phyloP scores from a whole-genome alignment of 2,797 vertebrate species.

The Pogoniulus pusillus region DNA sequence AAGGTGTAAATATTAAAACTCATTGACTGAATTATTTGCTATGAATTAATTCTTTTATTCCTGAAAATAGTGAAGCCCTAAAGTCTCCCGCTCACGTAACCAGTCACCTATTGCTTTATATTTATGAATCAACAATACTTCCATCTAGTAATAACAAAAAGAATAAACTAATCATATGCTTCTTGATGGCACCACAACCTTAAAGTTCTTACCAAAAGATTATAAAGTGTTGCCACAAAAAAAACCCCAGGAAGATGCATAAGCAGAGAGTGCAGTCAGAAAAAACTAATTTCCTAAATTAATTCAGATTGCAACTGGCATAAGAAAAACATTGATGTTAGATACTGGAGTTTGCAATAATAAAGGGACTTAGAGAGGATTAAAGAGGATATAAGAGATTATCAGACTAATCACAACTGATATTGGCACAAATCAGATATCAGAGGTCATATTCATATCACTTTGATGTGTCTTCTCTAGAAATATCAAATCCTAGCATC shows the following conservation, averaged over 20 bases:
- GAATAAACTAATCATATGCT: background rate
- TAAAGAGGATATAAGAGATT: background rate
- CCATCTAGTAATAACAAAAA: background rate
- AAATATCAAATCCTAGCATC: background rate
- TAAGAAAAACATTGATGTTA: background rate
- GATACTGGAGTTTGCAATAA: background rate
- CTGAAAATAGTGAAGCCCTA: background rate
- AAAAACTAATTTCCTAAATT: conserved; percentile 21
- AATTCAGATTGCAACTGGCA: background rate
- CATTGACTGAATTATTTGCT: background rate
- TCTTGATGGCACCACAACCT: background rate
- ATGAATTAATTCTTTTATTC: background rate
- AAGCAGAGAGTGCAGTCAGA: background rate
- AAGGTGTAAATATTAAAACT: too few species aligned
- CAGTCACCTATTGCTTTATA: background rate
- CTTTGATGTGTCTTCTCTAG: background rate
- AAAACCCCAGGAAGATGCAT: background rate
- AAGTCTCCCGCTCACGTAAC: background rate
- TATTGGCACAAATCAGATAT: background rate
- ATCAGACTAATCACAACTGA: background rate
- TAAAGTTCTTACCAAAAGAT: background rate
- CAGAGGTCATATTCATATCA: background rate
- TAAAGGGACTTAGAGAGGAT: background rate
- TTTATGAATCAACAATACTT: conserved; percentile 6
- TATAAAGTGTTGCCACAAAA: background rate